Evolutionary conservation across 2,113 vertebrate genomes (phyloP).

Genomic region (Pelecanus crispus): DNA sequence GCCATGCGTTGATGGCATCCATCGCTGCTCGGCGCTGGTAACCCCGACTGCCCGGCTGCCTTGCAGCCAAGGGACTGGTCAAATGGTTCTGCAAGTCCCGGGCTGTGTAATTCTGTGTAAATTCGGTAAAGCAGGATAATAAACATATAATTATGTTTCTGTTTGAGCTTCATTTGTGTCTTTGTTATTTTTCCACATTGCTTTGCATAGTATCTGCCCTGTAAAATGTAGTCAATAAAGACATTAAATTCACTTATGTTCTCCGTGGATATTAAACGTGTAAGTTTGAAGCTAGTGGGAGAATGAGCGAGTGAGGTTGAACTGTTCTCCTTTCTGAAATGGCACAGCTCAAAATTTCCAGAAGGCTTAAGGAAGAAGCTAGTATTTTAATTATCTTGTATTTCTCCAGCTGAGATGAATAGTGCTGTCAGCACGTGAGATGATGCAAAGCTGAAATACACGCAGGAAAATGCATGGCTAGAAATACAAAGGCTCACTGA

Average conservation of each 20-base stretch:
- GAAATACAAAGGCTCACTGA: background rate
- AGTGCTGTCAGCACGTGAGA: background rate
- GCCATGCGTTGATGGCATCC: background rate
- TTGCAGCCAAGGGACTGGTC: background rate
- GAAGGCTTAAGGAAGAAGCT: slow-evolving; percentile 13
- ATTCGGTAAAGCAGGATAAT: background rate
- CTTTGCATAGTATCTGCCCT: background rate
- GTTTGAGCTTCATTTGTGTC: background rate
- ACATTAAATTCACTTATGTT: background rate
- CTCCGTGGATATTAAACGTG: background rate
- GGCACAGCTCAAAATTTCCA: slow-evolving; percentile 1
- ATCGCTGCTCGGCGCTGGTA: background rate
- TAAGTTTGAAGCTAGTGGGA: background rate
- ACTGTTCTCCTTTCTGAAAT: background rate
- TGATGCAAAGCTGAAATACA: background rate
- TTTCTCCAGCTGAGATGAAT: slow-evolving; percentile 40
- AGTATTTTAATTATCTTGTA: slow-evolving; percentile 50
- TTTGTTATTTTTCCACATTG: background rate
- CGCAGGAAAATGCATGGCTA: background rate
- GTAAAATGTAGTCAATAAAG: background rate
- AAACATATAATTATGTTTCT: background rate
- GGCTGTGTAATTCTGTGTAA: background rate
- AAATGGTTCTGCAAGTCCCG: background rate
- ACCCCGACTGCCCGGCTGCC: background rate
- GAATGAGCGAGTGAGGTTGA: background rate